Evolutionary conservation across 2,113 vertebrate genomes (phyloP).

Genomic region (Butorides virescens): DNA sequence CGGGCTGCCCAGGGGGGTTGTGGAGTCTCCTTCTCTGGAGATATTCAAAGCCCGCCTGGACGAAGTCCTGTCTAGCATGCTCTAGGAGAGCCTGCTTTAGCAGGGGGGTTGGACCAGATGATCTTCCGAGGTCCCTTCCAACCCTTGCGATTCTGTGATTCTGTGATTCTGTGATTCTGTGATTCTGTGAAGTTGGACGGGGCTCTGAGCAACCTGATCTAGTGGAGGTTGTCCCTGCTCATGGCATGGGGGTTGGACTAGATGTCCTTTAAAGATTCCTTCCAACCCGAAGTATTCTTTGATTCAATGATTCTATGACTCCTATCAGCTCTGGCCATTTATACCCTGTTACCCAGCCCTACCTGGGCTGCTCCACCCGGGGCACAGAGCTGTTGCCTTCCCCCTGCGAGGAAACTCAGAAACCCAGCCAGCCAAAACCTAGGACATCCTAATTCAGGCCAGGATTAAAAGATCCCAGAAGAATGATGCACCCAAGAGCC

Average conservation of each 20-base stretch:
- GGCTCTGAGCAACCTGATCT: neutral
- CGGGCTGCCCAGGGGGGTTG: no score
- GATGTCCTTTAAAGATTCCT: neutral
- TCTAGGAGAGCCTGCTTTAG: no score
- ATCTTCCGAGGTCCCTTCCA: no score
- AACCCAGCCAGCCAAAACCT: neutral
- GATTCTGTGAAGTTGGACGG: no score
- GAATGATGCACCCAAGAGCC: neutral
- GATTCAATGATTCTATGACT: neutral
- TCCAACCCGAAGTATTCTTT: neutral
- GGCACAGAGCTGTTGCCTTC: neutral
- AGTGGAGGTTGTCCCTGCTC: neutral
- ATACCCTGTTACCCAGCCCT: neutral
- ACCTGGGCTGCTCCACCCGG: neutral
- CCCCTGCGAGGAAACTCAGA: rapidly evolving
- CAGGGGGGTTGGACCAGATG: no score
- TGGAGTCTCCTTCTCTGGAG: no score
- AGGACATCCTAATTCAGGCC: no score
- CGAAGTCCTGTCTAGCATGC: no score
- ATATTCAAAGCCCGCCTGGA: no score
- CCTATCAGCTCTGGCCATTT: neutral
- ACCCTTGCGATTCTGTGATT: no score
- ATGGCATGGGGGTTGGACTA: neutral
- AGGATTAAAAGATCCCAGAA: neutral
- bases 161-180: no score